These are phyloP conservation scores for Siniperca scherzeri DNA, from an alignment of 2,797 vertebrate genomes.

Conservation along the genomic window DNA sequence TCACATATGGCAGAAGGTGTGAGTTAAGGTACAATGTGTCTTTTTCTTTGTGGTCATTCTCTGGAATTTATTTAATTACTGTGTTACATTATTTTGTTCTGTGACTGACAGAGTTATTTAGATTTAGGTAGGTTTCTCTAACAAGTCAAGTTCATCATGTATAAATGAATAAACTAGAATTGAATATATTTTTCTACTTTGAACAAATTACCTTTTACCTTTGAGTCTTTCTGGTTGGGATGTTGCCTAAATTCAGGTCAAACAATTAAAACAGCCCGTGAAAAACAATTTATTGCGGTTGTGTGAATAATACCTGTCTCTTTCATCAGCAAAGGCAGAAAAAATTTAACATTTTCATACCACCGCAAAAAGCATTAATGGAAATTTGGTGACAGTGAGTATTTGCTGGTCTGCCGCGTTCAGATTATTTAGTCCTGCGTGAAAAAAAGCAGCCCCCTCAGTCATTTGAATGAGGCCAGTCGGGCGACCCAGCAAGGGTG, in stretches of 20 bases:
- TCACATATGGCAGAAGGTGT: neutral
- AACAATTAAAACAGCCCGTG: neutral
- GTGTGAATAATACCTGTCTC: neutral
- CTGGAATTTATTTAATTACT: neutral
- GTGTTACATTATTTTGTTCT: neutral
- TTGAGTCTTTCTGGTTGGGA: neutral
- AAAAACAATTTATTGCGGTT: neutral
- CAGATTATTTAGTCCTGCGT: neutral
- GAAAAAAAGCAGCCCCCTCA: neutral
- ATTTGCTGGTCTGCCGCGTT: neutral
- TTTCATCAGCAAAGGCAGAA: neutral
- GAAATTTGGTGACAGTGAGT: neutral
- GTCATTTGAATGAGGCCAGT: neutral
- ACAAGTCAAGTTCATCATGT: neutral
- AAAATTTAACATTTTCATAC: neutral
- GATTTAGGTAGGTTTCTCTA: neutral
- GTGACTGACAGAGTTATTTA: neutral
- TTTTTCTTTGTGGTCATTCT: neutral
- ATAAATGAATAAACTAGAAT: neutral
- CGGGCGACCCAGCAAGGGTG: neutral
- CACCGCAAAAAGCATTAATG: neutral
- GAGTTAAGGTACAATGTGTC: neutral
- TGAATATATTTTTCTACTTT: neutral
- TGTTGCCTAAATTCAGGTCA: neutral
- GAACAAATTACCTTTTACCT: neutral